Base-by-base conservation (phyloP, 2,888 invertebrate species). In the Melipona beecheii region DNA sequence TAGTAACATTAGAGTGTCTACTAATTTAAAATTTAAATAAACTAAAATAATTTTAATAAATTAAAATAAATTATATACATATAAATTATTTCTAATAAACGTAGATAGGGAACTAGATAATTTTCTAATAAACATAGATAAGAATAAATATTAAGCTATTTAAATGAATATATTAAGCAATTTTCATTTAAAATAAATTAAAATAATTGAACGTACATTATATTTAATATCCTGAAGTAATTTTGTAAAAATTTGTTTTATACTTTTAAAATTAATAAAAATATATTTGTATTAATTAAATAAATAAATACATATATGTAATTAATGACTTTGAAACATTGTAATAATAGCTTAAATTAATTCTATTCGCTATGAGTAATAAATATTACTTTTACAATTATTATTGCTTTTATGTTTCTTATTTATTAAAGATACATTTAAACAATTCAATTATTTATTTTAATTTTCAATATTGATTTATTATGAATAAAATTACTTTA, bases 191-290 rank as follows among this genome's bases (percentile, higher is more conserved):
- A 21, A 49, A 19, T n/a, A 56, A 19, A 24, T 68, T 31, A 66
- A 49, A 49, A 9, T 66, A 49, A 24, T 24, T 24, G 19, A n/a
- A n/a, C n/a, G n/a, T 13, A 56, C 2, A 4, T n/a, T 56, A 56
- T n/a, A n/a, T 13, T 56, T 0, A n/a, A n/a, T 56, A 5, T 2
- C 15, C n/a, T n/a, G 5, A 19, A 49, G 19, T 19, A 15, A 50
- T 52, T 31, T 52, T 27, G 19, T 27, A 11, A 27, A 27, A 52
- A 52, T 31, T 70, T 43, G 9, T 43, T 11, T 43, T 43, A 9
- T 43, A 43, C 43, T 43, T 70, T 56, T 13, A 56, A 56, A n/a
- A 56, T 56, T 56, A 56, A n/a, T 56, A 56, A 56, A 56, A n/a
- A 56, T 31, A 17, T 60, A 60, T 31, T 31, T 31, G 3, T 2